Base-by-base conservation (phyloP, 2,888 invertebrate genomes). In the Callyntrura sp. region DNA sequence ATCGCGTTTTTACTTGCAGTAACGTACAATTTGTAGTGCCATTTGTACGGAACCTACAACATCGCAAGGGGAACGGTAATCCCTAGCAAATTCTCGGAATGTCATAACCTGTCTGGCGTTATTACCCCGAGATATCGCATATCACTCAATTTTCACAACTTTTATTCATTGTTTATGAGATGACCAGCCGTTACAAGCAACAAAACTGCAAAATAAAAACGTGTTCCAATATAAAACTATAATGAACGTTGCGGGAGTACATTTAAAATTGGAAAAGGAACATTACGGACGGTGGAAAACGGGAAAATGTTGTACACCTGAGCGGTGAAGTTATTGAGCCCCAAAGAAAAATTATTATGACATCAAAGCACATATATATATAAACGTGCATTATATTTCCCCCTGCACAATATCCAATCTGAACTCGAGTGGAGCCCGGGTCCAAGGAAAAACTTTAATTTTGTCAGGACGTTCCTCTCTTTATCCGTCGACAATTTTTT, bases 81-180 rank as follows among this genome's bases (percentile, higher is more conserved):
- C 76, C 55, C 35, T 0, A 14, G n/a, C 2, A 35, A 35, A 20
- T 57, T 28, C 28, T 43, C 9, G 45, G 20, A 78, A 79, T 14
- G 55, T 83, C 83, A 83, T 83, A 83, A 83, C 83, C 51, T 79
- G 51, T 70, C 14, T 11, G 11, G 48, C 5, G 23, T 65, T 65
- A 62, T 82, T 65, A 48, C 65, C 65, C 14, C 43, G 55, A 81
- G 65, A 65, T 65, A 45, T 82, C 48, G 79, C 79, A 60, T 79
- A 79, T 79, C 79, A 79, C 85, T 85, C 81, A 87, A 73, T 87
- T 81, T 68, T 17, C 79, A 23, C 79, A 51, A 28, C 51, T 73
- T 88, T 88, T 88, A 88, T 88, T 88, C 88, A 89, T 89, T 89
- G 84, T 89, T 89, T 89, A 89, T 89, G 84, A 89, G 89, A 89